These are phyloP conservation scores for Colostygia pectinataria DNA, from an alignment of 2,888 invertebrate species.

Conservation along the genomic window DNA sequence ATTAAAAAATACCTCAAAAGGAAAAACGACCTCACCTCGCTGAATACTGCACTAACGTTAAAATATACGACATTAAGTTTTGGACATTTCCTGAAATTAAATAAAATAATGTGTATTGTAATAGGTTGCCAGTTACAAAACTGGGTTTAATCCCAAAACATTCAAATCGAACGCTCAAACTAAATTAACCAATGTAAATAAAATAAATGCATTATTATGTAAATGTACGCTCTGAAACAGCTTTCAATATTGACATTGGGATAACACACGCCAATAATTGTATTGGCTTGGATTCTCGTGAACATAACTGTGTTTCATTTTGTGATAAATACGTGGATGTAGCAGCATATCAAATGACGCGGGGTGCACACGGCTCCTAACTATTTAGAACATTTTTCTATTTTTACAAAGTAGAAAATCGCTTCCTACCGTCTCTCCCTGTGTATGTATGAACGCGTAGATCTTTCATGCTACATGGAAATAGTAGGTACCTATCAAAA, in stretches of 20 bases:
- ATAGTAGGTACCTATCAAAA: too few species aligned
- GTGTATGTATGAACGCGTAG: too few species aligned
- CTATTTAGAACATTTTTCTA: neutral
- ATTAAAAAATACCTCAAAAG: too few species aligned
- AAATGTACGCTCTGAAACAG: constrained; percentile 43
- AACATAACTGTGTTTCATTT: constrained; percentile 50
- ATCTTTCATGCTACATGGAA: too few species aligned
- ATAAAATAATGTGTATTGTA: too few species aligned
- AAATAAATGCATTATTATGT: constrained; percentile 45
- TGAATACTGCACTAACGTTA: too few species aligned
- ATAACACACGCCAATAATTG: constrained; percentile 50
- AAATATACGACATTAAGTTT: too few species aligned
- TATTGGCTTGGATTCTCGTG: constrained; percentile 43
- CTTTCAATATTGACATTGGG: constrained; percentile 47
- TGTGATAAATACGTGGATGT: constrained; percentile 46
- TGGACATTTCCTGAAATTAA: too few species aligned
- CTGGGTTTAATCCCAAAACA: neutral
- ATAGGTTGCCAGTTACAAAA: too few species aligned
- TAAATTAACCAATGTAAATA: constrained; percentile 22
- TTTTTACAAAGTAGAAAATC: too few species aligned
- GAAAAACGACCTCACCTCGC: too few species aligned
- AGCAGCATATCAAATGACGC: constrained; percentile 39
- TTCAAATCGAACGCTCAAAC: constrained; percentile 14
- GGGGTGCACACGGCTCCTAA: constrained; percentile 25
- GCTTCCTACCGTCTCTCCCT: too few species aligned